Base-by-base conservation (phyloP, 2,888 invertebrate species). In the Epinotia brunnichana region DNA sequence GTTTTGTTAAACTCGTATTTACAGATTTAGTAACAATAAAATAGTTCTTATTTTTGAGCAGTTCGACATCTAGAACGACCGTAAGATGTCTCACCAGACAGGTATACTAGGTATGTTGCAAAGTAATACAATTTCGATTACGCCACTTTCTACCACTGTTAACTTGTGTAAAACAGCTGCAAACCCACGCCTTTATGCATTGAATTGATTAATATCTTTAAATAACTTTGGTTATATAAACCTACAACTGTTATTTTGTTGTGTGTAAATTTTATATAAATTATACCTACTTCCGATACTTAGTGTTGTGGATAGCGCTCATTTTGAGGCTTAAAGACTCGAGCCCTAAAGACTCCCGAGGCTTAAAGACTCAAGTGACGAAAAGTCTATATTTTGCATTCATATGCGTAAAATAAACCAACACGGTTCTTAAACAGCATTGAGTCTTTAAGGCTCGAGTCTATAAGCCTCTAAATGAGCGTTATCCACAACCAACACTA, bases 21-120 rank as follows among this genome's bases (percentile, higher is more conserved):
- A 19, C 21, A 24, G n/a, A n/a, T 56, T 24, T 54, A 56, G 5
- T 64, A 64, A 41, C 66, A 24, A 54, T 11, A n/a, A 17, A 39
- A 64, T 15, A 39, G 19, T 57, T 54, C 29, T 29, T 56, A 48
- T 19, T n/a, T 17, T 29, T 3, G 17, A 39, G 11, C 13, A 7
- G 48, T 57, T 21, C 13, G 15, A 39, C 39, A 17, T 48, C n/a
- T n/a, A 15, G 7, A 57, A 39, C 39, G 35, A 51, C 7, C 39
- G 13, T 21, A 51, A 72, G 13, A 97, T 97, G 97, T 97, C 97
- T 85, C 97, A 97, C 87, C 97, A 97, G 94, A 97, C 97, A 17
- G 97, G 97, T 86, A 97, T 98, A 79, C 96, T 96, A 95, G 97
- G 97, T 97, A 94, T 79, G 75, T 61, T 72, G 69, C 17, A 15